Evolutionary conservation across 2,113 vertebrate genomes (phyloP).

Genomic region (Axis porcinus): DNA sequence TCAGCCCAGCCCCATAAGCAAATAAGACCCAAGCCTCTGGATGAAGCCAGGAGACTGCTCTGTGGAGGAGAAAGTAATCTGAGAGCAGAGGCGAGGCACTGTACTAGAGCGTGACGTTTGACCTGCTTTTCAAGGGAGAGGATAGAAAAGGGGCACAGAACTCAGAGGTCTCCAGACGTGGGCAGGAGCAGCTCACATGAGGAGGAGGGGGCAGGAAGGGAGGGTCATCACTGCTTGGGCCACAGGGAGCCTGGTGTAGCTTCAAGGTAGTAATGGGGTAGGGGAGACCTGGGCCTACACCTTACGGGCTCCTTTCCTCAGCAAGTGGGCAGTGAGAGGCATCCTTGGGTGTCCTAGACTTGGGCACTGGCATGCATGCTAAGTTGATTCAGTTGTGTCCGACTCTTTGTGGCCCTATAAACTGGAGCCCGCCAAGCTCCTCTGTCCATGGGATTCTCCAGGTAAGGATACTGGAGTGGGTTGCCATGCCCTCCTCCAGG

Average conservation of each 20-base stretch:
- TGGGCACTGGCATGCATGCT: background rate
- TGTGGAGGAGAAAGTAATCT: background rate
- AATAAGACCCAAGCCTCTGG: background rate
- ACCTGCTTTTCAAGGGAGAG: background rate
- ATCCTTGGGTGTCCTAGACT: background rate
- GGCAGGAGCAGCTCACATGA: accelerated
- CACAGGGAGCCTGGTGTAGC: accelerated
- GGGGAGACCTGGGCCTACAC: no score
- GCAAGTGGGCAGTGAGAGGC: background rate
- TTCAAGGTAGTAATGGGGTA: accelerated
- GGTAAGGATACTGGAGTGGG: background rate
- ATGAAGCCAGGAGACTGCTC: background rate
- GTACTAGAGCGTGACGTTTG: accelerated
- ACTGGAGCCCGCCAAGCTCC: background rate
- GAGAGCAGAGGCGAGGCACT: background rate
- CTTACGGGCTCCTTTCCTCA: background rate
- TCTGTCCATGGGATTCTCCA: background rate
- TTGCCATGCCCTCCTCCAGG: background rate
- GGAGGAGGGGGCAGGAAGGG: background rate
- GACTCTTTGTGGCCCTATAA: background rate
- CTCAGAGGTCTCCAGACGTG: accelerated
- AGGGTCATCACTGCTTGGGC: background rate
- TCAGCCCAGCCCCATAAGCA: background rate
- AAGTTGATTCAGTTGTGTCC: background rate
- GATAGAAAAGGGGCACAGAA: accelerated